phyloP scores from a whole-genome alignment of 2,888 invertebrate genomes.

The Eupelmus urozonus region DNA sequence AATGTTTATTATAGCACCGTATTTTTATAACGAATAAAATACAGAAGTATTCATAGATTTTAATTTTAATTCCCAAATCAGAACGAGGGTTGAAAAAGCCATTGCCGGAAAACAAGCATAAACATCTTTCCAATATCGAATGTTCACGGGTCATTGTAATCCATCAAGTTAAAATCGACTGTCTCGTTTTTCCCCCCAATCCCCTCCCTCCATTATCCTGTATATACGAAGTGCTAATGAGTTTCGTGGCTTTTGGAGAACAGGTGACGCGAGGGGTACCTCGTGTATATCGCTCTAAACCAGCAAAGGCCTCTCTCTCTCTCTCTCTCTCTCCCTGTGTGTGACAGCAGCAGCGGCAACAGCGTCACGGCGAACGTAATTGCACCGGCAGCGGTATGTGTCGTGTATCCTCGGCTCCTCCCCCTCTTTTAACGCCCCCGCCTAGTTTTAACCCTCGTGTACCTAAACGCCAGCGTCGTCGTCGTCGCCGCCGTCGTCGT shows the following conservation, averaged over 20 bases:
- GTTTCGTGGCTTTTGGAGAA: slow-evolving; percentile 39
- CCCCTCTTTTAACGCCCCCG: background rate
- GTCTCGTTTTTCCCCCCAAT: background rate
- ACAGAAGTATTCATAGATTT: no score
- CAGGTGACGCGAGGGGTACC: background rate
- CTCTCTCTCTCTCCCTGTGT: slow-evolving; percentile 26
- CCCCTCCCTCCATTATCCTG: background rate
- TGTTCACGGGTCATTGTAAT: no score
- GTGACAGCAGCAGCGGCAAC: slow-evolving; percentile 20
- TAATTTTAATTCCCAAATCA: no score
- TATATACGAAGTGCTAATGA: slow-evolving; percentile 36
- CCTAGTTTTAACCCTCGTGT: slow-evolving; percentile 27
- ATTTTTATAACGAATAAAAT: no score
- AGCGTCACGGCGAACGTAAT: slow-evolving; percentile 43
- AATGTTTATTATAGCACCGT: no score
- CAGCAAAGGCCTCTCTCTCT: slow-evolving; percentile 32
- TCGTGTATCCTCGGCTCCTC: slow-evolving; percentile 1
- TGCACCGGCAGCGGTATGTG: slow-evolving; percentile 23
- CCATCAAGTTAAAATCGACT: background rate
- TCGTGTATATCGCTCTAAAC: background rate
- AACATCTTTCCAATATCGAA: no score
- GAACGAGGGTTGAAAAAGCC: no score
- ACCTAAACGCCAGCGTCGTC: background rate
- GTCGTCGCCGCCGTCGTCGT: slow-evolving; percentile 3
- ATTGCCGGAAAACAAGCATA: no score